Evolutionary conservation across 1,140 invertebrate species (phyloP), one percentile per base, ranked within the genome.

Genomic region (Bombus ignitus): DNA sequence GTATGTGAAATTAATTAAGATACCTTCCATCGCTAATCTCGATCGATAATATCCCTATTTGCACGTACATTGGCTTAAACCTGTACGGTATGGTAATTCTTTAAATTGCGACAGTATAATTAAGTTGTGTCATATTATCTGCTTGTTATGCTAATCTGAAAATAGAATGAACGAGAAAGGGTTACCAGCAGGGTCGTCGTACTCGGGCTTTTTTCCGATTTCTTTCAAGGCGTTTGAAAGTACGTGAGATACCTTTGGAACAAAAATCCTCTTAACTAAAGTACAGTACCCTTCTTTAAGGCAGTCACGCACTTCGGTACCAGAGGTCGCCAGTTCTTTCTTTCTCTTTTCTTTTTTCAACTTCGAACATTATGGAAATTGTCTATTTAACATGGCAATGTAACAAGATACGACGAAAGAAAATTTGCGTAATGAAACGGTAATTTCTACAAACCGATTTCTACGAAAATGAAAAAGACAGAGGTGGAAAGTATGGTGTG

Each of bases 141-240:
- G 59, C 39, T 66, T 66, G 72, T 83, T 83, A 68, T 75, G 59
- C 72, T 75, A 75, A 75, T 83, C 72, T 47, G 81, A 83, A 75
- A 83, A 83, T 66, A 84, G 75, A 71, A 77, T 22, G 82, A 78
- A 77, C 62, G 32, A 72, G 25, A 66, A n/a, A 59, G 72, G 37
- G 81, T 32, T 82, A 44, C 39, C 9, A 37, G 65, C 35, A 42
- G 44, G 82, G 73, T 77, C 71, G 57, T 65, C n/a, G 53, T 47
- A 65, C 71, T 25, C 42, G 57, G 22, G 25, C 42, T 47, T 82
- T 75, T 74, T 71, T 75, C 71, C n/a, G 72, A 74, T 82, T 82
- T 75, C 71, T 65, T 66, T 66, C 22, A 35, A 59, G 39, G 37
- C 37, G 28, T 59, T 37, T 53, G n/a, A 53, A 53, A 53, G n/a